Percentiles rank a stretch among this genome's conserved stretches.
Conservation (phyloP, 1,140 invertebrate genomes). For the Geopemphigus sp. region DNA sequence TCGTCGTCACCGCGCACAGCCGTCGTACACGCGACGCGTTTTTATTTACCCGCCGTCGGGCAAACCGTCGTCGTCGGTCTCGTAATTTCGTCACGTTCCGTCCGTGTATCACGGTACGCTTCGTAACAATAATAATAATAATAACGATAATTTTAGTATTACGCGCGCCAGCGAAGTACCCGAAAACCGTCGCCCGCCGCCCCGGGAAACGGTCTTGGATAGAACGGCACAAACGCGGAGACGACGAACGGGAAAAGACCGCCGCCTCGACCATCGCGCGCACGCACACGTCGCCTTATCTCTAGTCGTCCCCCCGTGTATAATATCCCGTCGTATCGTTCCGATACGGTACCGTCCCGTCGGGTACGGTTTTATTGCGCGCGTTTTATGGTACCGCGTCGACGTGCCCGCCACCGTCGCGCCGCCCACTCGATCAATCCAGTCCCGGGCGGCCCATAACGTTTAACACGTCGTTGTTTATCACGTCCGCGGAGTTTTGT, state of each 20-base stretch:
- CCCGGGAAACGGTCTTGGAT: too few species aligned
- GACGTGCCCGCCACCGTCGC: background rate
- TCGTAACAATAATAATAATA: background rate
- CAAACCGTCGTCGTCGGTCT: background rate
- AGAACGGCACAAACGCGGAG: too few species aligned
- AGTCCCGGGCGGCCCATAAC: too few species aligned
- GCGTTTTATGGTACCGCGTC: background rate
- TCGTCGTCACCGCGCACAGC: too few species aligned
- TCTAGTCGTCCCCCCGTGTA: background rate
- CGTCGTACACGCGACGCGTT: background rate
- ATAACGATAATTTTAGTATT: too few species aligned
- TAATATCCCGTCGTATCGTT: background rate
- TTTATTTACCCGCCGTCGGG: background rate
- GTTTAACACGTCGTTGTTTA: too few species aligned
- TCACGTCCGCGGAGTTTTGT: too few species aligned
- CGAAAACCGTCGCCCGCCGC: too few species aligned
- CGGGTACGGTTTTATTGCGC: background rate
- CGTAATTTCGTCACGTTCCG: conserved; percentile 7
- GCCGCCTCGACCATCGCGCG: background rate
- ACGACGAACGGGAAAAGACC: too few species aligned
- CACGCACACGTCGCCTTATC: conserved; percentile 3
- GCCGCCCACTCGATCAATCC: background rate
- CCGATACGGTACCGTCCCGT: background rate
- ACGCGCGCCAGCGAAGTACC: background rate
- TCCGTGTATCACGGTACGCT: background rate